Evolutionary conservation across 2,113 vertebrate genomes (phyloP).

Genomic region (Oreochromis spilurus): DNA sequence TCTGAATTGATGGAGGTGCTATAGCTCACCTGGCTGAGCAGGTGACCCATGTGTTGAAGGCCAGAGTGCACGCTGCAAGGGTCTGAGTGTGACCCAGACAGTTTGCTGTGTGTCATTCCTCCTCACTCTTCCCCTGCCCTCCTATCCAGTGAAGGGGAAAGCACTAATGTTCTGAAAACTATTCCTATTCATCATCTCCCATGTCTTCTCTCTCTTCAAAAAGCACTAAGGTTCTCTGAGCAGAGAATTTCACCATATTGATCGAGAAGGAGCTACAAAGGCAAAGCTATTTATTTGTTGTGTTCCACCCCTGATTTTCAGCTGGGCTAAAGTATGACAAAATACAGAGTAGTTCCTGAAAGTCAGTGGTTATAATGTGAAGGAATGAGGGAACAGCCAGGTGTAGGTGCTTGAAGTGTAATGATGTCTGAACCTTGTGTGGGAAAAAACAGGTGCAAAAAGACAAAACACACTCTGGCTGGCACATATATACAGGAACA

Average conservation of each 20-base stretch:
- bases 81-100: neutral
- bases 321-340: neutral
- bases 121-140: neutral
- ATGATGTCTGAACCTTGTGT: neutral
- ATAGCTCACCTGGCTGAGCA: neutral
- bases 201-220: neutral
- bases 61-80: neutral
- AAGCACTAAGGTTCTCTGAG: neutral
- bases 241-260: neutral
- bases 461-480: neutral
- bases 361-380: neutral
- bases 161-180: neutral
- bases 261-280: neutral
- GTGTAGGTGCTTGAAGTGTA: neutral
- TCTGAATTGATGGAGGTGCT: neutral
- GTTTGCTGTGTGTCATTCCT: neutral
- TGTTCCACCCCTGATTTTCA: neutral
- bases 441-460: neutral
- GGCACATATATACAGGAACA: neutral
- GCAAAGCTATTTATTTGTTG: neutral
- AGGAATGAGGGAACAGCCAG: neutral
- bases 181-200: neutral
- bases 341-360: neutral
- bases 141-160: neutral
- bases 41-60: neutral